phyloP scores from a whole-genome alignment of 2,888 invertebrate species.

The Oeneis ivallda region DNA sequence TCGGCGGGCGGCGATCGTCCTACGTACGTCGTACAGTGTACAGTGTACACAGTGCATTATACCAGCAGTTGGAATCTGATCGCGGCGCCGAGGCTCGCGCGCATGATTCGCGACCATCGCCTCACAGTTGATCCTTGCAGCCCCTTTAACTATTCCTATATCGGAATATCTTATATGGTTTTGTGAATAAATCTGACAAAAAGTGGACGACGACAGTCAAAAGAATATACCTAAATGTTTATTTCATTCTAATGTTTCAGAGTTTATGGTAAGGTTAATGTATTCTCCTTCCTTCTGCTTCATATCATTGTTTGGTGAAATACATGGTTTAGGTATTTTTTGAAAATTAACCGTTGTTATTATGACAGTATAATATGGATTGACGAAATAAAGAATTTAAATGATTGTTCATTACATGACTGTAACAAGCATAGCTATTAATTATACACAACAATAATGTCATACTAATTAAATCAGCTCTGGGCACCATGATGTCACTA shows the following conservation, averaged over 20 bases:
- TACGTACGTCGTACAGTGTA: slow-evolving; percentile 49
- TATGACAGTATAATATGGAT: background rate
- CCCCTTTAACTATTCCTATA: background rate
- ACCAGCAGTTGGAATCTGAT: slow-evolving; percentile 56
- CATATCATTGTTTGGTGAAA: slow-evolving; percentile 1
- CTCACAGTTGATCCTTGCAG: slow-evolving; percentile 22
- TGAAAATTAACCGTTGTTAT: background rate
- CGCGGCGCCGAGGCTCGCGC: slow-evolving; percentile 51
- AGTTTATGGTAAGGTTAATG: slow-evolving; percentile 27
- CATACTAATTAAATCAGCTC: slow-evolving; percentile 14
- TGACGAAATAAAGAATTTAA: background rate
- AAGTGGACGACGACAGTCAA: slow-evolving; percentile 24
- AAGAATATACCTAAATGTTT: slow-evolving; percentile 6
- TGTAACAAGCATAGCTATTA: background rate
- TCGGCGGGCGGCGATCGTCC: slow-evolving; percentile 47
- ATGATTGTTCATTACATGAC: background rate
- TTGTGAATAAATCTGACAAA: slow-evolving; percentile 5
- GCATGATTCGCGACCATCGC: slow-evolving; percentile 27
- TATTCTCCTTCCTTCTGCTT: slow-evolving; percentile 19
- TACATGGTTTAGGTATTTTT: background rate
- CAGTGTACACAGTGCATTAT: slow-evolving; percentile 39
- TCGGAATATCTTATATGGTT: slow-evolving; percentile 7
- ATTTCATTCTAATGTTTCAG: slow-evolving; percentile 15
- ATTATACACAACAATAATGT: background rate
- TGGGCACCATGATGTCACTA: slow-evolving; percentile 20